These are phyloP conservation scores for Rhysida immarginata DNA, from an alignment of 1,140 invertebrate genomes.

Conservation along the genomic window DNA sequence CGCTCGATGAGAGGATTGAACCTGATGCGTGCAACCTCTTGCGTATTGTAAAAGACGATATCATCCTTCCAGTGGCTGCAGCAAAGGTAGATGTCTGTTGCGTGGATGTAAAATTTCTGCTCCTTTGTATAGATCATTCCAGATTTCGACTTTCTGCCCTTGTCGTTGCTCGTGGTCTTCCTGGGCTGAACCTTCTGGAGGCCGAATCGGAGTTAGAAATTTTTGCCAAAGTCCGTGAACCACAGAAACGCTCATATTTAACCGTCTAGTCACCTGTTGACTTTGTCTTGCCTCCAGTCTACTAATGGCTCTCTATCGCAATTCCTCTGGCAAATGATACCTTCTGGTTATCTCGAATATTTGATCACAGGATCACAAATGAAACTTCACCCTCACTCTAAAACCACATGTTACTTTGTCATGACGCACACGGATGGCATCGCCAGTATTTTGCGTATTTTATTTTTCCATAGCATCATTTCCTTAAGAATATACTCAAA, in stretches of 20 bases:
- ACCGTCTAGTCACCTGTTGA: not conserved
- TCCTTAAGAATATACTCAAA: not conserved
- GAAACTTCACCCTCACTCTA: not conserved
- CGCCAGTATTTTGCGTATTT: not conserved
- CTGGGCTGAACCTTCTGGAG: not conserved
- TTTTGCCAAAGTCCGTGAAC: slow-evolving; percentile 1
- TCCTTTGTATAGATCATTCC: not conserved
- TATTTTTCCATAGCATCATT: not conserved
- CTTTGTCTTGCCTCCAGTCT: slow-evolving; percentile 5
- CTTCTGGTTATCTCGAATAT: not conserved
- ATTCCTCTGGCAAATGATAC: not conserved
- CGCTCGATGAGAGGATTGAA: not conserved
- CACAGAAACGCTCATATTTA: slow-evolving; percentile 5
- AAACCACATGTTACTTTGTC: not conserved
- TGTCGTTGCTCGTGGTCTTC: not conserved
- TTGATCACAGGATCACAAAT: not conserved
- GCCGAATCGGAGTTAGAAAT: slow-evolving; percentile 2
- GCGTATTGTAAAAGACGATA: not conserved
- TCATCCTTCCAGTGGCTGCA: not conserved
- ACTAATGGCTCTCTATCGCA: not conserved
- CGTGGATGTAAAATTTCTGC: not conserved
- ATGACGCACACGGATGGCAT: not conserved
- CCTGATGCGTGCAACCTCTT: not conserved
- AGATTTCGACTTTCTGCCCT: not conserved
- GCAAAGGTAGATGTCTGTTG: not conserved